Evolutionary conservation across 2,888 invertebrate species (phyloP), one percentile per base, ranked within the genome.

Genomic region (Protodeltote pygarga): DNA sequence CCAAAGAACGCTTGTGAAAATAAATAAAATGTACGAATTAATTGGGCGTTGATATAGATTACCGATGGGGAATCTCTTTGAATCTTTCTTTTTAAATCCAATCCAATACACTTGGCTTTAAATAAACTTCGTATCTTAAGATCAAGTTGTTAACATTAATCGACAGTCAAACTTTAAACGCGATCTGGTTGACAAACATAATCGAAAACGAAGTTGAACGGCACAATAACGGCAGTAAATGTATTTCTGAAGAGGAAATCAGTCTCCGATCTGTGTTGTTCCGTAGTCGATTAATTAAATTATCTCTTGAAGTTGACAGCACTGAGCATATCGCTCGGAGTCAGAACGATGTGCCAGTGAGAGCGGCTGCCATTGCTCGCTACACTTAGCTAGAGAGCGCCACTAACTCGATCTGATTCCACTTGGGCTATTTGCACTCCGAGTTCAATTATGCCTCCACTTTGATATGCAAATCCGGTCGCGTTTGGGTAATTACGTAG

Each of bases 401-500:
- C 79, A 81, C 87, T 89, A 89, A 89, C 87, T 88, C 84, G 79
- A 89, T 88, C 85, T 79, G 83, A 87, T 87, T 87, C 87, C 85
- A 85, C 87, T 89, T 78, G 80, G 82, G 82, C 89, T 90, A 90
- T 91, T 91, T 90, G 86, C 89, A 84, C 85, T 85, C 81, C 71
- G 75, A 79, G 83, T 85, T 87, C 87, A 91, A 90, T 89, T 91
- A 89, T 87, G 81, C 84, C 71, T 82, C 83, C 83, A 84, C 89
- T 91, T 90, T 90, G 90, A 87, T 87, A 91, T 91, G 89, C 87
- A 90, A 91, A 91, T 91, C 83, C 81, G 74, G 79, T 84, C 83
- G 85, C 84, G 86, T 87, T 86, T 75, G 83, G 81, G 85, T 89
- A 89, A 89, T 89, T 89, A 89, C 84, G 82, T 86, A 85, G 83